Base-by-base conservation (phyloP, 2,888 invertebrate species). In the Pristionchus maxplancki region DNA sequence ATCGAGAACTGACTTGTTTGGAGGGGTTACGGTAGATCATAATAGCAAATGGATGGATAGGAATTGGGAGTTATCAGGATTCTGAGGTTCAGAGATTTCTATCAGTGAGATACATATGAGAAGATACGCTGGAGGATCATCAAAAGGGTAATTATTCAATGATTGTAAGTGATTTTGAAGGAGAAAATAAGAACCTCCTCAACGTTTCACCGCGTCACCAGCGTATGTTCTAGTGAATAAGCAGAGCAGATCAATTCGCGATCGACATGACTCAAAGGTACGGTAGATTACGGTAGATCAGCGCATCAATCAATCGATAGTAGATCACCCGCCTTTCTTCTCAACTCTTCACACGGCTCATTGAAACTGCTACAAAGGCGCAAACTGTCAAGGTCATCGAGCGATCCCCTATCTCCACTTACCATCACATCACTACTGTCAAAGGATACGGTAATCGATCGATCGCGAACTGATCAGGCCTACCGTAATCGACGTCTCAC, bases 321-420 rank as follows among this genome's bases (percentile, higher is more conserved):
- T 71, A 81, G 81, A 81, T 81, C 81, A 48, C 48, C 9, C 6
- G 40, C 40, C 44, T 34, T 5, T 40, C 78, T 20, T 11, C 9
- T 34, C 13, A 24, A 71, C 31, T 71, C 24, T 34, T 37, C 78
- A 44, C n/a, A n/a, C 40, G 37, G 28, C 44, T 44, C 78, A 40
- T 40, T 24, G 44, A 20, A 34, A 78, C n/a, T 81, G 48, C 44
- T 28, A 81, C 81, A 81, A 44, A 44, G 74, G 74, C 34, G 24
- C 48, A 15, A 71, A 6, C 48, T 81, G 81, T 28, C 50, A 81
- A 81, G 50, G 81, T 31, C 50, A 81, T 28, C 34, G 50, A 71
- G 62, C 62, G 50, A 81, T 81, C 48, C n/a, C n/a, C 71, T 71
- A 71, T 71, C 71, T 17, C 34, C 15, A 34, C 58, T 58, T 71